Conservation (phyloP, 1,140 invertebrate species). For the Cataglyphis hispanica region DNA sequence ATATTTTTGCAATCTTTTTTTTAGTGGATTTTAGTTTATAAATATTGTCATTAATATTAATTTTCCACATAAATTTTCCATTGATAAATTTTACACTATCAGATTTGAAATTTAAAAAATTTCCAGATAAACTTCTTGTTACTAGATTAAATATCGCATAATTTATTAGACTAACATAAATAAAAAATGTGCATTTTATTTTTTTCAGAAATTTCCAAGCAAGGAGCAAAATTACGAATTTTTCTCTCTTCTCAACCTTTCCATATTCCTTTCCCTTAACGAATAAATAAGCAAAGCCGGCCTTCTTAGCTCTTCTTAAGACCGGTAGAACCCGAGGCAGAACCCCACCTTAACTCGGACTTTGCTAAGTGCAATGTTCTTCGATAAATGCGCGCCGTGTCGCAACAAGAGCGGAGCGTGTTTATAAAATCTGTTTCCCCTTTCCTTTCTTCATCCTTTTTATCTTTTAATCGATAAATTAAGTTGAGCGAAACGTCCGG, state of each 20-base stretch:
- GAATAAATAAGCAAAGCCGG: slow-evolving; percentile 29
- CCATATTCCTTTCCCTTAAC: slow-evolving; percentile 40
- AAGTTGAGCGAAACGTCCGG: slow-evolving; percentile 12
- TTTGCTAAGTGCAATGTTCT: slow-evolving; percentile 78
- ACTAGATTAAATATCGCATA: neutral
- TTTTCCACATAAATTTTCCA: neutral
- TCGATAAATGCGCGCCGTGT: slow-evolving; percentile 45
- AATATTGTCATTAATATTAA: neutral
- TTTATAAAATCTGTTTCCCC: slow-evolving; percentile 42
- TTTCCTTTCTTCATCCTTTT: slow-evolving; percentile 46
- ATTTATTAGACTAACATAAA: slow-evolving; percentile 15
- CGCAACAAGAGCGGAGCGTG: slow-evolving; percentile 16
- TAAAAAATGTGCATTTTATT: neutral
- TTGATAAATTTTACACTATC: neutral
- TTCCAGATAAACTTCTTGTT: neutral
- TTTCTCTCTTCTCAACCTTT: neutral
- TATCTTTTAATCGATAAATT: slow-evolving; percentile 19
- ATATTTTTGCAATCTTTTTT: neutral
- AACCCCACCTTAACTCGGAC: slow-evolving; percentile 64
- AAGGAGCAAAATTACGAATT: too few relatives aligned
- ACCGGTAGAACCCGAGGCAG: slow-evolving; percentile 16
- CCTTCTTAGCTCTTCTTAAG: slow-evolving; percentile 35
- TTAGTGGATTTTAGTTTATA: neutral
- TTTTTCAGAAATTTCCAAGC: neutral
- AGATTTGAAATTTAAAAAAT: neutral